A percentile compares a stretch with the other conserved stretches of the same genome.
phyloP scores from a whole-genome alignment of 2,113 vertebrate genomes.

The Sphyrna mokarran region DNA sequence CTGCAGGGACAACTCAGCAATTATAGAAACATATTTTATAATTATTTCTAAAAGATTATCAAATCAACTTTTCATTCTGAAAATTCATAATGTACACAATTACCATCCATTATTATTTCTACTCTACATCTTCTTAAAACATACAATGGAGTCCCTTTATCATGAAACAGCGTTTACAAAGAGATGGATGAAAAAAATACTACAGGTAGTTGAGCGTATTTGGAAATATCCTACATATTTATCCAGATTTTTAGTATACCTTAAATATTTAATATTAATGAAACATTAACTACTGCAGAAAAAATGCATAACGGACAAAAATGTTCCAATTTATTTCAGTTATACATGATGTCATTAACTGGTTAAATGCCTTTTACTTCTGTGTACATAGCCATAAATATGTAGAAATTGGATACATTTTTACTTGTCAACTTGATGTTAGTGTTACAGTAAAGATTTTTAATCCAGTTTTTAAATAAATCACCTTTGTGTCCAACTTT shows the following conservation, averaged over 20 bases:
- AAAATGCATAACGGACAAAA: not conserved
- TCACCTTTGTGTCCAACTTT: conserved; percentile 49
- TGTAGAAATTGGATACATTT: conserved; percentile 42
- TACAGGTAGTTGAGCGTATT: not conserved
- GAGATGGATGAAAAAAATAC: not conserved
- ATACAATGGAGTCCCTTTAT: not conserved
- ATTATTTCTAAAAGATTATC: not conserved
- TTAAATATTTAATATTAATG: conserved; percentile 26
- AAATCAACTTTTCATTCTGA: not conserved
- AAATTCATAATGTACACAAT: not conserved
- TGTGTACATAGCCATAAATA: not conserved
- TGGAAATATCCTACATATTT: not conserved
- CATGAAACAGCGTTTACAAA: not conserved
- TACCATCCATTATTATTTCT: not conserved
- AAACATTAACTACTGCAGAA: conserved; percentile 22
- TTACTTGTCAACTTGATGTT: conserved; percentile 49
- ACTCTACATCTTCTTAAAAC: not conserved
- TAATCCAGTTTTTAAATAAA: conserved; percentile 60
- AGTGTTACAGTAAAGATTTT: conserved; percentile 55
- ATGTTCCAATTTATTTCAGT: conserved; percentile 25
- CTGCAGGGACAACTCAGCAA: not conserved
- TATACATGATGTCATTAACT: conserved; percentile 7
- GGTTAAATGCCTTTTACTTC: not conserved
- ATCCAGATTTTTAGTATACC: not conserved
- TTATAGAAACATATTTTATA: not conserved